These are phyloP conservation scores for Orchesella cincta DNA, from an alignment of 1,140 invertebrate genomes.

Conservation along the genomic window DNA sequence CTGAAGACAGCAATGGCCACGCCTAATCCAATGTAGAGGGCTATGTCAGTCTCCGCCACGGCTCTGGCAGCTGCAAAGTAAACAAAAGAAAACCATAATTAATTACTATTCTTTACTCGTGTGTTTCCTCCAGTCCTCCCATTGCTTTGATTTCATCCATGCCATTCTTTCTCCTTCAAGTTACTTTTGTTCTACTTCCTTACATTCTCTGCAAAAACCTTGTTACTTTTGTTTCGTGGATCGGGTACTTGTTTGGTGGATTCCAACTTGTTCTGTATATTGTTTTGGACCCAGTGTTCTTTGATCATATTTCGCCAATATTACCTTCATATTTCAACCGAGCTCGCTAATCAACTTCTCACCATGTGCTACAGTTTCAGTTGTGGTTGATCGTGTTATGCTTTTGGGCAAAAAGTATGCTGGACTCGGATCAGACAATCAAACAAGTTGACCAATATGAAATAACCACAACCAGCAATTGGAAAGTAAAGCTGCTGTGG, in stretches of 20 bases:
- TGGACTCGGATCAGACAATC: not conserved
- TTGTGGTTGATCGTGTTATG: not conserved
- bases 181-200: not conserved
- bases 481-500: not conserved
- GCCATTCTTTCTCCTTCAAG: too few relatives aligned
- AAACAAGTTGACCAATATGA: not conserved
- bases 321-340: too few relatives aligned
- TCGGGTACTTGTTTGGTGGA: not conserved
- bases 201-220: not conserved
- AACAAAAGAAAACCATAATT: slow-evolving; percentile 40
- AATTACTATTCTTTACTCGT: slow-evolving; percentile 13
- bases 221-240: not conserved
- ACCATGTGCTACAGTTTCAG: not conserved
- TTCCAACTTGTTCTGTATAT: not conserved
- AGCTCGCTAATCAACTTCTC: not conserved
- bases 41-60: slow-evolving; percentile 70
- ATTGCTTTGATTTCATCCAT: not conserved
- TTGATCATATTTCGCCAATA: too few relatives aligned
- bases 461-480: not conserved
- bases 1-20: slow-evolving; percentile 81
- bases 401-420: not conserved
- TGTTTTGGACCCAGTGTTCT: not conserved
- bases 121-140: not conserved
- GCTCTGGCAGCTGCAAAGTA: slow-evolving; percentile 57
- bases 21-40: slow-evolving; percentile 83